These are phyloP conservation scores for Lycaena phlaeas DNA, from an alignment of 2,888 invertebrate genomes.

Conservation along the genomic window DNA sequence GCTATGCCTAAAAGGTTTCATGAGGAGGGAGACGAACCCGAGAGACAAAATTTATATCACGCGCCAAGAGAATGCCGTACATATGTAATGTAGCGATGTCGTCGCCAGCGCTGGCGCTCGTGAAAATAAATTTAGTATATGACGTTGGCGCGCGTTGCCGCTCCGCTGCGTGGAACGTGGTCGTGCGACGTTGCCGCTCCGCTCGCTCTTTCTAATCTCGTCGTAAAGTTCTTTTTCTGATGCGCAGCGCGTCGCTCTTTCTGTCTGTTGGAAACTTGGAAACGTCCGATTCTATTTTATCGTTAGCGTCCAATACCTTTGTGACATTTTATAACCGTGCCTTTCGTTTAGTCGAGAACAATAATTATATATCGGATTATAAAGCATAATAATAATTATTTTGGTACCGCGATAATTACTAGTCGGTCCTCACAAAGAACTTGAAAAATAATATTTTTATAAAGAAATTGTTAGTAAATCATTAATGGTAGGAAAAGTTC, in stretches of 20 bases:
- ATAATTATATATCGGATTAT: neutral
- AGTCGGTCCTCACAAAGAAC: no score
- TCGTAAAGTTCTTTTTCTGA: slow-evolving; percentile 74
- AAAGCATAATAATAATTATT: slow-evolving; percentile 2
- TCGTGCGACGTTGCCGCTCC: slow-evolving; percentile 65
- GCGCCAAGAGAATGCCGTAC: slow-evolving; percentile 40
- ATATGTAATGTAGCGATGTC: slow-evolving; percentile 49
- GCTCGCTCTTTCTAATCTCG: slow-evolving; percentile 72
- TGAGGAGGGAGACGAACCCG: slow-evolving; percentile 46
- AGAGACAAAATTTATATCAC: slow-evolving; percentile 40
- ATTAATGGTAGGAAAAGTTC: slow-evolving; percentile 65
- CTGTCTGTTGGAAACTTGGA: slow-evolving; percentile 66
- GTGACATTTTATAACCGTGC: slow-evolving; percentile 61
- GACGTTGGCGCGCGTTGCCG: slow-evolving; percentile 68
- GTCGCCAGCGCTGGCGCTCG: slow-evolving; percentile 69
- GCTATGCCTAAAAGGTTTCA: neutral
- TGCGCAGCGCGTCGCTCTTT: slow-evolving; percentile 66
- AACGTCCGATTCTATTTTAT: slow-evolving; percentile 70
- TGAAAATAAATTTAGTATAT: slow-evolving; percentile 73
- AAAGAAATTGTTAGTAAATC: slow-evolving; percentile 20
- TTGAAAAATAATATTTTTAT: no score
- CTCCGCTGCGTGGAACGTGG: slow-evolving; percentile 62
- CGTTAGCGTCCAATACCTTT: slow-evolving; percentile 50
- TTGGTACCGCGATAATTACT: no score
- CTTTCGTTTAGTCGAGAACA: slow-evolving; percentile 31